These are phyloP conservation scores for Leptinotarsa undecemlineata DNA, from an alignment of 1,140 invertebrate genomes.

Conservation along the genomic window DNA sequence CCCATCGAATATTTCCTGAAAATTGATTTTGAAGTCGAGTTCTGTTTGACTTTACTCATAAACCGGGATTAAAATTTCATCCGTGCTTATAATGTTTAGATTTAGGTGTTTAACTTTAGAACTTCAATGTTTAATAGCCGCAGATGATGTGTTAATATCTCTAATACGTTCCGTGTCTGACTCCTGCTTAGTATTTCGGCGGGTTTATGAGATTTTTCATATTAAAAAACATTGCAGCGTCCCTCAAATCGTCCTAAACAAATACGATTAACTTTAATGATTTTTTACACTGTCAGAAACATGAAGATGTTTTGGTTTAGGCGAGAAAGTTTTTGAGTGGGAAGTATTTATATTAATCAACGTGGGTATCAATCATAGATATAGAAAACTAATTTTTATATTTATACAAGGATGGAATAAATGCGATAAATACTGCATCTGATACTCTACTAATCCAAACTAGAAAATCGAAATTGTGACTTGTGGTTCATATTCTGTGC, in stretches of 20 bases:
- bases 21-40: conserved; percentile 1
- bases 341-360: too few species aligned
- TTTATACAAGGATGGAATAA: too few species aligned
- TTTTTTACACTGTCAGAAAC: not conserved
- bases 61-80: conserved; percentile 14
- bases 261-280: conserved; percentile 1
- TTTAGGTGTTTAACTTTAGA: conserved; percentile 13
- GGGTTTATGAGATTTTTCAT: not conserved
- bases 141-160: conserved; percentile 5
- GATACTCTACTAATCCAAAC: too few species aligned
- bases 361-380: too few species aligned
- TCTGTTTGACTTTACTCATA: not conserved
- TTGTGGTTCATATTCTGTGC: too few species aligned
- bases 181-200: not conserved
- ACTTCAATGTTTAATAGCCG: not conserved
- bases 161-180: not conserved
- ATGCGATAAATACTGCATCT: too few species aligned
- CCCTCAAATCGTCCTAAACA: not conserved
- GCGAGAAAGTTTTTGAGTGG: too few species aligned
- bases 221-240: not conserved
- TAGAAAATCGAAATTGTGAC: too few species aligned
- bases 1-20: not conserved
- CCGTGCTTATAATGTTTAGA: conserved; percentile 9
- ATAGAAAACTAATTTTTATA: too few species aligned
- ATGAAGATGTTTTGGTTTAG: not conserved